Base-by-base conservation (phyloP, 1,140 invertebrate genomes). In the Drosophila jambulina region DNA sequence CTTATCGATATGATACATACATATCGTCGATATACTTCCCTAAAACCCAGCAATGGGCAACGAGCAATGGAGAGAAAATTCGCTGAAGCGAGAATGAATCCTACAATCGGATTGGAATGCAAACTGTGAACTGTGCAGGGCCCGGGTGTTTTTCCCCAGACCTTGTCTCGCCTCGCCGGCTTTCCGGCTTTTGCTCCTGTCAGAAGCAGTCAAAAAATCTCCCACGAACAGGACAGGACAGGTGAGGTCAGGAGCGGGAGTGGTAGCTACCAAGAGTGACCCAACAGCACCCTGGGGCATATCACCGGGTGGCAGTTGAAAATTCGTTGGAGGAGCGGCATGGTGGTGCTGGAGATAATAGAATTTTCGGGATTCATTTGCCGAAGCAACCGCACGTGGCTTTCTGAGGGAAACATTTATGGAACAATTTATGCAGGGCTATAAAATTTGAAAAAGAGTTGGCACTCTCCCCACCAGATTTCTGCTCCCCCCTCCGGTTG, bases 371-470 rank as follows among this genome's bases (percentile, higher is more conserved):
- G 48, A 68, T 70, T 72, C 53, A 59, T 72, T 72, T 70, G 54
- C 29, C 19, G 59, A 23, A 61, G 36, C 61, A 69, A 69, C 46
- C 61, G 61, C 65, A 69, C 61, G 61, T 36, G 62, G 57, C 53
- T 21, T 15, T 9, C 23, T 45, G 21, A 46, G 49, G 43, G 32
- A 65, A 65, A 76, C 59, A 84, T 76, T 84, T 84, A 80, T 83
- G 77, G 77, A 75, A 56, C 77, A 83, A 84, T 83, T 83, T 84
- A 84, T 80, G 81, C 71, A 43, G 27, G 57, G 56, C 45, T 60
- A 82, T 78, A 78, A 81, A 82, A 78, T 82, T 62, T 63, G 63
- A 42, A 71, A 71, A 72, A 59, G 67, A 71, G 64, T 57, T 70
- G 21, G 21, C 4, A 29, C 8, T 1, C 19, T 17, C 12, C 25